Evolutionary conservation across 2,888 invertebrate genomes (phyloP).

Genomic region (Drosophila paranaensis): DNA sequence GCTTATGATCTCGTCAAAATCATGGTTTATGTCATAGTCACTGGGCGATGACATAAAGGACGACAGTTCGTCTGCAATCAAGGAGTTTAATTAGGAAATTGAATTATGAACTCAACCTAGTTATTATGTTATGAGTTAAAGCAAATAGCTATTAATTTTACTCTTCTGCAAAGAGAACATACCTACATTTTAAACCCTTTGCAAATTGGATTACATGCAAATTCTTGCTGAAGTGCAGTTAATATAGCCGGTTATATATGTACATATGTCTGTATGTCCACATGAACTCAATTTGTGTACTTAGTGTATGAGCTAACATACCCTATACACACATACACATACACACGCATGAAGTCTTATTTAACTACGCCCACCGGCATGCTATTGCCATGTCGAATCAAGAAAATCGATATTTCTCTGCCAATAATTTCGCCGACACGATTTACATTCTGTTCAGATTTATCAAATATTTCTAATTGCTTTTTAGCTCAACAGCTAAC

Average conservation of each 20-base stretch:
- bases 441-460: not conserved
- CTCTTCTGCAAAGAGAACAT: too few species aligned
- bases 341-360: not conserved
- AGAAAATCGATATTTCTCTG: not conserved
- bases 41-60: constrained; percentile 68
- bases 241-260: too few species aligned
- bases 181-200: not conserved
- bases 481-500: too few species aligned
- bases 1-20: constrained; percentile 80
- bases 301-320: not conserved
- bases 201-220: not conserved
- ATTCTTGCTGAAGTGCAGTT: not conserved
- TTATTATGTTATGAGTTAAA: too few species aligned
- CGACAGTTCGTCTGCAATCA: constrained; percentile 74
- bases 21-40: constrained; percentile 72
- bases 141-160: too few species aligned
- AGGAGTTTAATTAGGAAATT: too few species aligned
- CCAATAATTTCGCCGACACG: not conserved
- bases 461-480: not conserved
- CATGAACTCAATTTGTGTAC: not conserved
- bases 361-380: constrained; percentile 3
- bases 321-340: too few species aligned
- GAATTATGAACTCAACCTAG: too few species aligned
- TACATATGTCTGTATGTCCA: not conserved
- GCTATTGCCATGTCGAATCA: not conserved